Percentiles rank a stretch among this genome's conserved stretches.
These are phyloP conservation scores for Apaloderma vittatum DNA, from an alignment of 2,113 vertebrate species.

Conservation along the genomic window DNA sequence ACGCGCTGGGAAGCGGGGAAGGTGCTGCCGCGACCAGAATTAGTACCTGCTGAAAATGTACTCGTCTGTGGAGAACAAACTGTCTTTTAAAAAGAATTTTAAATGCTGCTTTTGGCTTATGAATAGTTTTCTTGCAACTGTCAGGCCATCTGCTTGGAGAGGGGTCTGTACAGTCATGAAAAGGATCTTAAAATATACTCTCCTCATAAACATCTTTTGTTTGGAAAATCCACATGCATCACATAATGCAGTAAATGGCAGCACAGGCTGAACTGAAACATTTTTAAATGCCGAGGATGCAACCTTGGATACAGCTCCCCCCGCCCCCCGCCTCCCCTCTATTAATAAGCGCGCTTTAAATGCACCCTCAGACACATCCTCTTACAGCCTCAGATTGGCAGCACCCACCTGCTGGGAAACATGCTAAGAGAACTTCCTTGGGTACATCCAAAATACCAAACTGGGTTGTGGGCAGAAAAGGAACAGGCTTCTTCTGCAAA, in stretches of 20 bases:
- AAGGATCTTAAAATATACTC: constrained; percentile 68
- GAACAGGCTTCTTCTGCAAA: constrained; percentile 33
- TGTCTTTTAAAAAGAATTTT: constrained; percentile 17
- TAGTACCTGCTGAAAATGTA: constrained; percentile 51
- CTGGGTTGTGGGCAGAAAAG: constrained; percentile 17
- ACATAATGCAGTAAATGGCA: constrained; percentile 60
- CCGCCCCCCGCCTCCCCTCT: neutral
- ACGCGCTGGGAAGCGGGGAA: neutral
- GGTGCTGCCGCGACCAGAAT: neutral
- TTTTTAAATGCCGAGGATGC: constrained; percentile 59
- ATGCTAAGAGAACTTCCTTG: constrained; percentile 38
- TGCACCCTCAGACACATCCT: neutral
- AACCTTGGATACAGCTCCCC: constrained; percentile 59
- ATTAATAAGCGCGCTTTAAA: neutral
- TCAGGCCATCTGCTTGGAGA: constrained; percentile 70
- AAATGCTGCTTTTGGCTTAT: constrained; percentile 58
- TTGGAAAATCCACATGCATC: constrained; percentile 68
- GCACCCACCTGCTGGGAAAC: constrained; percentile 61
- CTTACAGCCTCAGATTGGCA: constrained; percentile 19
- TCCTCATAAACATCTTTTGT: constrained; percentile 67
- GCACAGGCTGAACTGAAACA: constrained; percentile 21
- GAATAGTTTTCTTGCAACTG: constrained; percentile 70
- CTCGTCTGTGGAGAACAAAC: constrained; percentile 25
- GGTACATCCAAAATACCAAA: constrained; percentile 62
- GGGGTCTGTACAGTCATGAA: constrained; percentile 59